Conservation (phyloP, 2,888 invertebrate genomes). For the Ophioninae sp. region DNA sequence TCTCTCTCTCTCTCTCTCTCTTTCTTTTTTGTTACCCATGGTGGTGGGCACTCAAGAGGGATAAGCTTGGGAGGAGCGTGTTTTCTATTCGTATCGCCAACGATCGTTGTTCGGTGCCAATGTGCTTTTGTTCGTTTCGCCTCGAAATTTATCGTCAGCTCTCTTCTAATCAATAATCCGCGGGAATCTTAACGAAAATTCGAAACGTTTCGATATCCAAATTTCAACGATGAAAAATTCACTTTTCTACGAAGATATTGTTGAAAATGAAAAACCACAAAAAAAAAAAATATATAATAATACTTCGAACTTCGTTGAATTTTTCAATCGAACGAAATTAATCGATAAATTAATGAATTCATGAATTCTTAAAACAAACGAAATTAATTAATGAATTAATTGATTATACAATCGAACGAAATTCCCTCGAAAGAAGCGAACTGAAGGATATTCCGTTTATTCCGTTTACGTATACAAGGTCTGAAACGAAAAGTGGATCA, state of each 20-base stretch:
- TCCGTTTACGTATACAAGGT: too few species aligned
- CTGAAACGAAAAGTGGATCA: too few species aligned
- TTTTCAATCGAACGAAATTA: too few species aligned
- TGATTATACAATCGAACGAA: too few species aligned
- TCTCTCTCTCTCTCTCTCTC: constrained; percentile 27
- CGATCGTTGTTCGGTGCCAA: constrained; percentile 21
- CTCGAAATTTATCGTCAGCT: neutral
- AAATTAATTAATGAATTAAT: too few species aligned
- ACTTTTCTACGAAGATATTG: neutral
- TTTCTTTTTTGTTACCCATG: constrained; percentile 40
- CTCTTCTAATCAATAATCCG: neutral
- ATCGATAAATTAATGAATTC: too few species aligned
- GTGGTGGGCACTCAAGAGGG: constrained; percentile 38
- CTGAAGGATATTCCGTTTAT: too few species aligned
- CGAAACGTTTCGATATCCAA: neutral
- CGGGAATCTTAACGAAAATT: neutral
- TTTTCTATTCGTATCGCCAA: constrained; percentile 3
- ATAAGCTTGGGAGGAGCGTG: neutral
- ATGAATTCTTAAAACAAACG: too few species aligned
- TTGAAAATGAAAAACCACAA: too few species aligned
- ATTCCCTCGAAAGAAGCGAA: too few species aligned
- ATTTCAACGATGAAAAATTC: neutral
- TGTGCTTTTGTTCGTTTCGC: constrained; percentile 21
- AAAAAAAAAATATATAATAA: too few species aligned
- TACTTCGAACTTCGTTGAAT: too few species aligned